Evolutionary conservation across 2,797 vertebrate genomes (phyloP).

Genomic region (Pseudochirops corinnae): DNA sequence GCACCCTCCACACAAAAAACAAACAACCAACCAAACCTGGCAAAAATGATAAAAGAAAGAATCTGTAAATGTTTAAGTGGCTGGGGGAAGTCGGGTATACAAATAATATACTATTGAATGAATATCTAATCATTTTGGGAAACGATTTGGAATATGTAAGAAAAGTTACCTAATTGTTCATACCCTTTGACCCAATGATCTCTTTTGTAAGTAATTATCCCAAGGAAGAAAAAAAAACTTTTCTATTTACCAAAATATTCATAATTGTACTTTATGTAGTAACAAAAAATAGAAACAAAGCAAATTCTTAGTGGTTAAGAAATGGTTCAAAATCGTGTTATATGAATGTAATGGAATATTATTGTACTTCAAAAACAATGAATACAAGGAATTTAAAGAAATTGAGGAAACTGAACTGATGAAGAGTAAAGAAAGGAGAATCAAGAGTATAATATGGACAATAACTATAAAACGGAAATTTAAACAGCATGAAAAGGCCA

Average conservation of each 20-base stretch:
- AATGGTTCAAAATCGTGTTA: not conserved
- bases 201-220: not conserved
- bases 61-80: not conserved
- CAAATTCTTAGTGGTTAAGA: not conserved
- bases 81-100: not conserved
- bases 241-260: not conserved
- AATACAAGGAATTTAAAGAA: not conserved
- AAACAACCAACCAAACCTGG: not conserved
- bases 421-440: not conserved
- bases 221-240: not conserved
- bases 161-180: not conserved
- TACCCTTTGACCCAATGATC: not conserved
- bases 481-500: not conserved
- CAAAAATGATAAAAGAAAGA: not conserved
- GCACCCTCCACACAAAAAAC: not conserved
- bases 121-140: not conserved
- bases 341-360: not conserved
- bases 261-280: not conserved
- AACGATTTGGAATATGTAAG: not conserved
- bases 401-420: not conserved
- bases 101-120: not conserved
- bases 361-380: not conserved
- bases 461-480: not conserved
- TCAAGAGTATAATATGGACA: not conserved
- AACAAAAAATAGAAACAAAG: not conserved